Evolutionary conservation across 64 coral and sea anemone species (phyloP), one percentile per base, ranked within the genome.

Genomic region (Montipora efflorescens): DNA sequence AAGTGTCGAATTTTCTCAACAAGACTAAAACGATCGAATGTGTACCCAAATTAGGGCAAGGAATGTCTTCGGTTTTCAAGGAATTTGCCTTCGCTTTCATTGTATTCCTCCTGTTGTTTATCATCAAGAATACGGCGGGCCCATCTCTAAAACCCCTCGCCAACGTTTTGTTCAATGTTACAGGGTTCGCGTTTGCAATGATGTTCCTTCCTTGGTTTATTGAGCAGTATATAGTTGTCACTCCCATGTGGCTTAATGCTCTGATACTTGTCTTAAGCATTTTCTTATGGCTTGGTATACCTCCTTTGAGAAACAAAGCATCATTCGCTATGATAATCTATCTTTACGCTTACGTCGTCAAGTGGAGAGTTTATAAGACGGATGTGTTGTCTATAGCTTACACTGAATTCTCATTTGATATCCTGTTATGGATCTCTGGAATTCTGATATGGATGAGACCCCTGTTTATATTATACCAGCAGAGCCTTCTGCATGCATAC

Each of bases 341-440:
- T 76, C 14, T 81, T 9, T 94, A 83, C 48, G 88, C 93, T 3
- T 94, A 94, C 19, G 71, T 82, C 25, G 93, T 94, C 23, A 94
- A 94, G 79, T 94, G 93, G 93, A 87, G 93, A 43, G 93, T 94
- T 47, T 94, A 94, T 66, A 90, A 94, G 53, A 94, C 78, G n/a
- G 36, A 61, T 2, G 81, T 83, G 5, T 28, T 83, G 4, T 67
- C 16, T 46, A 22, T 83, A 16, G 59, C 25, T 5, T 83, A 83
- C 59, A 67, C 20, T 18, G 59, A 83, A 12, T 0, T 7, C 16
- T 45, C 4, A 10, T 83, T 83, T 47, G 4, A 45, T 68, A 4
- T 83, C 19, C 36, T 83, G 57, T 19, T 83, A 36, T 83, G 81
- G 73, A 77, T 94, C 46, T 90, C 93, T 19, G 93, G 93, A 62